Evolutionary conservation across 1,140 invertebrate genomes (phyloP), one percentile per base, ranked within the genome.

Genomic region (Fopius arisanus): DNA sequence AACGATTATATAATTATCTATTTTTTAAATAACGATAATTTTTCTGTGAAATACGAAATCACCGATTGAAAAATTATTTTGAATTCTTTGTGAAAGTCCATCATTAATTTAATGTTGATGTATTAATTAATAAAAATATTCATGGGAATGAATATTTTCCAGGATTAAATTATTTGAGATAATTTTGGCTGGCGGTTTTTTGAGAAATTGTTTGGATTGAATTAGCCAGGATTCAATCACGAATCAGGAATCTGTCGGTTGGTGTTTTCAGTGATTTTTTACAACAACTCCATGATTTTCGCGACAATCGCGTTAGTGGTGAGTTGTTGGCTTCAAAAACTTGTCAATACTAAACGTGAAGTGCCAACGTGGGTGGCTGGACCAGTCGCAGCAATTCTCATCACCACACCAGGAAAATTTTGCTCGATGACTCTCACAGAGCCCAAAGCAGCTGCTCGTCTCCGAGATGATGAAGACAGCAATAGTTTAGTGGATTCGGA

Each of bases 251-350:
- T 48, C 1, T 14, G n/a, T 19, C 16, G 1, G 14, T n/a, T n/a
- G 43, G 26, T 0, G 14, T 21, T 43, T 37, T 62, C 77, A 90
- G 89, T 89, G 6, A 6, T 84, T 2, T 87, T 89, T 63, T 89
- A 88, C 67, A 81, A 85, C 9, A 80, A 77, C 14, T 89, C 87
- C n/a, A 75, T 90, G 26, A 72, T 83, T 0, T 48, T 90, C 37
- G 82, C 89, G n/a, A 72, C 77, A 0, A 73, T 88, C 0, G 83
- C 85, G 0, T 70, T 90, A 10, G 75, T 89, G 0, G 37, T 89
- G 3, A 88, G 89, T 0, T 86, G 86, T 19, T 21, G 88, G 6
- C 77, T 88, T 12, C 80, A 82, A 3, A 65, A 79, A 10, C 9
- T 85, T 9, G 68, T 77, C 62, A 65, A 75, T 31, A 16, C 79